Base-by-base conservation (phyloP, 2,797 vertebrate species). In the Choloepus didactylus region DNA sequence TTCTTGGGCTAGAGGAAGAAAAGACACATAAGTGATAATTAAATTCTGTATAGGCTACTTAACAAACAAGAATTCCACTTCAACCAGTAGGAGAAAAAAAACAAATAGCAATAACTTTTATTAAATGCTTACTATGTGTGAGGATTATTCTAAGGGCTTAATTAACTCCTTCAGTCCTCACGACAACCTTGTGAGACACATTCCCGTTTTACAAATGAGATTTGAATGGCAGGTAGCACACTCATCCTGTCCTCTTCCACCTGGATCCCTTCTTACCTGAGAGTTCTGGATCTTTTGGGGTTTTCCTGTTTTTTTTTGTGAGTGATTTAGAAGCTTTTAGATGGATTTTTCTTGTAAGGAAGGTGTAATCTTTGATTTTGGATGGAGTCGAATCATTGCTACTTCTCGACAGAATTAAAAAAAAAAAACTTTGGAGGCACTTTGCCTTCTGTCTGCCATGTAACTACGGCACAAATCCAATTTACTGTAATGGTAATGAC, bases 41-140 rank as follows among this genome's bases (percentile, higher is more conserved):
- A 95, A 72, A 73, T 82, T 85, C 85, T 83, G 60, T 90, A 51
- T 69, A 91, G 59, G 27, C 31, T 93, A 77, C 75, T 93, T 82
- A 95, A 27, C 23, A 79, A 35, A 29, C 29, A 46, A 49, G 60
- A 44, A 25, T 1, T 44, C 54, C 14, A 19, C 38, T 87, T 18
- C 23, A 84, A 46, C 46, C 72, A 51, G 77, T 82, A 95, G 51
- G 16, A 44, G 16, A 19, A 70, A 73, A 87, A 92, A 87, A 66
- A 92, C 75, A 90, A 96, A 77, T 85, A 83, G 87, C 85, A 82
- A 76, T 90, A 89, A 81, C 41, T 83, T 94, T 72, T 95, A 85
- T 90, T 77, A 93, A 93, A 64, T 93, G 70, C 41, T 93, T 92
- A 64, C 41, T 80, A 69, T 76, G 35, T 93, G 38, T 59, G 94